Conservation (phyloP, 2,888 invertebrate genomes). For the Sinelater perroti region DNA sequence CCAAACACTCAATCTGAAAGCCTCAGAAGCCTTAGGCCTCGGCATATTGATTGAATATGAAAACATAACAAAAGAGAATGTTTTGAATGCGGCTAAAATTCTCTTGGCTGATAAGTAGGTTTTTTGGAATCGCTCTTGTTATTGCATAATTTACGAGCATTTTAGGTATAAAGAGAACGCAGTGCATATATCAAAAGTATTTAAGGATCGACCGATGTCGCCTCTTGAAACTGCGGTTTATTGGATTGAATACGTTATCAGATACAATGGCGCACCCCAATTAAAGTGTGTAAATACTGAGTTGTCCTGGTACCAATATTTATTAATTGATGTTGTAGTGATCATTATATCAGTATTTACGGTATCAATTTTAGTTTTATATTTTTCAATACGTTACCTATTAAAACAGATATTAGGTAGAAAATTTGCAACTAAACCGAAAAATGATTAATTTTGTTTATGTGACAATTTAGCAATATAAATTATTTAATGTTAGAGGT, state of each 20-base stretch:
- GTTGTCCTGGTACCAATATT: constrained; percentile 59
- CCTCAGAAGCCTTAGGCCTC: constrained; percentile 64
- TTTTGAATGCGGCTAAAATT: constrained; percentile 40
- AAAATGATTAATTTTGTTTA: too few species aligned
- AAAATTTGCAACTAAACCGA: too few species aligned
- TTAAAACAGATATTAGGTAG: too few species aligned
- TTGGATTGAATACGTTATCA: constrained; percentile 72
- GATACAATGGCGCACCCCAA: constrained; percentile 66
- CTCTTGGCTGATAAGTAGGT: constrained; percentile 7
- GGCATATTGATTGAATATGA: constrained; percentile 57
- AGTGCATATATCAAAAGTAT: constrained; percentile 62
- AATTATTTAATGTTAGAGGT: too few species aligned
- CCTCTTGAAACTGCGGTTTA: constrained; percentile 69
- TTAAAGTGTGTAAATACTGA: constrained; percentile 63
- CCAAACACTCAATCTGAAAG: constrained; percentile 64
- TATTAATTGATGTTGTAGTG: constrained; percentile 19
- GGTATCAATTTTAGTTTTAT: background rate
- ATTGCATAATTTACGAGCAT: too few species aligned
- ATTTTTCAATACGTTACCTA: background rate
- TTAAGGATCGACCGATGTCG: constrained; percentile 67
- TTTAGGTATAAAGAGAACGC: constrained; percentile 67
- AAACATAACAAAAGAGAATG: constrained; percentile 46
- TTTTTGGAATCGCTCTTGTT: background rate
- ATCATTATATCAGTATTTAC: constrained; percentile 1
- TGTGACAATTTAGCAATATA: too few species aligned